These are phyloP conservation scores for Cyanoramphus novaezelandiae DNA, from an alignment of 2,113 vertebrate species.

Conservation along the genomic window DNA sequence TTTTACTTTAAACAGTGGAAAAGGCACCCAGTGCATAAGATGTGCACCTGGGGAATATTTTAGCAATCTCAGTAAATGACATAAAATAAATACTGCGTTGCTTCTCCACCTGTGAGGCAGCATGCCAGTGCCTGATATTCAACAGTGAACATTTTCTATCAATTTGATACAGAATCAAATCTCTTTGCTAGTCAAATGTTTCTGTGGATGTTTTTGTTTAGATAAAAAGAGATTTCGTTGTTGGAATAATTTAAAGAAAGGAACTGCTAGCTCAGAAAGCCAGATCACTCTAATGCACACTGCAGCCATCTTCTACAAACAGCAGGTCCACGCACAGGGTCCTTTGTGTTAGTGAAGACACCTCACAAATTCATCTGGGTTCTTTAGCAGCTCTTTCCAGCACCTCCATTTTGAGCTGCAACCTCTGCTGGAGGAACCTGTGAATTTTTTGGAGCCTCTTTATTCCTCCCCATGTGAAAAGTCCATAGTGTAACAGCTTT, in stretches of 20 bases:
- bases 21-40: neutral
- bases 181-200: neutral
- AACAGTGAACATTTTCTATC: neutral
- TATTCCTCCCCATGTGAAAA: neutral
- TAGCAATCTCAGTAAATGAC: conserved; percentile 13
- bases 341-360: rapidly evolving
- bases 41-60: conserved; percentile 10
- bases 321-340: neutral
- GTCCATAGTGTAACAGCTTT: neutral
- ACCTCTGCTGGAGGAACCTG: neutral
- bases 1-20: neutral
- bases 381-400: neutral
- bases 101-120: conserved; percentile 3
- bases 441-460: neutral
- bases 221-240: neutral
- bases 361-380: neutral
- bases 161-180: neutral
- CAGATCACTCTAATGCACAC: neutral
- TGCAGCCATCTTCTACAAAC: neutral
- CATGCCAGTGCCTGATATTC: neutral
- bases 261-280: neutral
- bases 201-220: neutral
- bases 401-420: neutral
- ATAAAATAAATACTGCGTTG: neutral
- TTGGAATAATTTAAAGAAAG: neutral